Evolutionary conservation across 1,140 invertebrate species (phyloP), one percentile per base, ranked within the genome.

Genomic region (Monomorium pharaonis): DNA sequence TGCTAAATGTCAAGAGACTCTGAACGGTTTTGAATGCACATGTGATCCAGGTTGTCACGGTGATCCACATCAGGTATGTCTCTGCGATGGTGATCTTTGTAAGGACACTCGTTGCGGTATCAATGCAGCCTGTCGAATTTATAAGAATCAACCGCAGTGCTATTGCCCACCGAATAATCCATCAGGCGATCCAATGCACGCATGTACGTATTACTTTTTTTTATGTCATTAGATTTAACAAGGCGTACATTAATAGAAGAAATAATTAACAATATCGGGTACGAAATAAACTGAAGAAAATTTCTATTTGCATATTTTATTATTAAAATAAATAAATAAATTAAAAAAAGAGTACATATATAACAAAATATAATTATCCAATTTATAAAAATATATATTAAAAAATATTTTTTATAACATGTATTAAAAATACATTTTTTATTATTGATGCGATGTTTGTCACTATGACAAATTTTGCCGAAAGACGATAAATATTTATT

Each of bases 161-260:
- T 98, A 97, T 92, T 99, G 98, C 92, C 98, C 98, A 60, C 94
- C 96, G 18, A 96, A 97, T 90, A 97, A 96, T 94, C 98, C 98
- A 42, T 95, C 96, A 69, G 98, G 98, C 58, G 97, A 99, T 96
- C 97, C 98, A 14, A 96, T 97, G 88, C 96, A 97, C 88, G 96
- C 97, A 96, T 98, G 98, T 98, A 96, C 97, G 93, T 93, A 87
- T 78, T 81, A n/a, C 9, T 37, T 18, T 72, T 76, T 42, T 27
- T 24, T 30, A 16, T 81, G 24, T 62, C 44, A 24, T 18, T 30
- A 7, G 3, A 42, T 49, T 3, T 60, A 67, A 77, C 51, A 44
- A 65, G 18, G 4, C n/a, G 24, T 51, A 47, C 0, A 67, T 54
- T 21, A 33, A 33, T 37, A 24, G n/a, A 12, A 58, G 1, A 56